Conservation (phyloP, 53 echinoderm and acorn worm genomes). For the Holothuria scabra region DNA sequence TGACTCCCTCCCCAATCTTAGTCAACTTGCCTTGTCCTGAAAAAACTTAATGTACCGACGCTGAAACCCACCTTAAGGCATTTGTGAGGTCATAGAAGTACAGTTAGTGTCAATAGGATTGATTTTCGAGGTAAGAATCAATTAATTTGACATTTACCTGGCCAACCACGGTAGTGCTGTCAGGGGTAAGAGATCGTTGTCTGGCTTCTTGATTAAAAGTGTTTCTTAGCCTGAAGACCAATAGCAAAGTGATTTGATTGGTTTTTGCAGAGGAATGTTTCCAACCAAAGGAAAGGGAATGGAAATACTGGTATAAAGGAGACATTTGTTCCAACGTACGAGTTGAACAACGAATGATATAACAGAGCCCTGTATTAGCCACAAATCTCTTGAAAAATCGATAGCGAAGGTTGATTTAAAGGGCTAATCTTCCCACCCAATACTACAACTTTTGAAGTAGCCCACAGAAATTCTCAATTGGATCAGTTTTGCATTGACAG, state of each 20-base stretch:
- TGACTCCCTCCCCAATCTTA: no score
- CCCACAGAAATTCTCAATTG: no score
- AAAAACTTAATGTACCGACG: no score
- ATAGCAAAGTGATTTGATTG: conserved; percentile 5
- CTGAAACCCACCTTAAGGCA: neutral
- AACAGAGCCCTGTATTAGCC: no score
- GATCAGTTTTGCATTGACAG: no score
- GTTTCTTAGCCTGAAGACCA: conserved; percentile 17
- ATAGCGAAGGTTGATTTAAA: no score
- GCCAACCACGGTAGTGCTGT: neutral
- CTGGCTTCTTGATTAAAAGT: conserved; percentile 41
- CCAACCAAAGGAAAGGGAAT: neutral
- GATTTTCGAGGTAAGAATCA: conserved; percentile 41
- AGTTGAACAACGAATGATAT: no score
- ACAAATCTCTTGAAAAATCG: no score
- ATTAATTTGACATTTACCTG: conserved; percentile 47
- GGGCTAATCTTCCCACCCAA: no score
- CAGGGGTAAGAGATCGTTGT: conserved; percentile 10
- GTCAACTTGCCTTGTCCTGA: no score
- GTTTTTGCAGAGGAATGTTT: neutral
- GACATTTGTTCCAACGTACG: neutral
- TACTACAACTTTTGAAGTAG: no score
- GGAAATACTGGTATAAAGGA: neutral
- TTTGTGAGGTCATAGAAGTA: conserved; percentile 28
- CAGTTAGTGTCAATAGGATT: conserved; percentile 38